Evolutionary conservation across 2,113 vertebrate genomes (phyloP).

Genomic region (Mungos mungo): DNA sequence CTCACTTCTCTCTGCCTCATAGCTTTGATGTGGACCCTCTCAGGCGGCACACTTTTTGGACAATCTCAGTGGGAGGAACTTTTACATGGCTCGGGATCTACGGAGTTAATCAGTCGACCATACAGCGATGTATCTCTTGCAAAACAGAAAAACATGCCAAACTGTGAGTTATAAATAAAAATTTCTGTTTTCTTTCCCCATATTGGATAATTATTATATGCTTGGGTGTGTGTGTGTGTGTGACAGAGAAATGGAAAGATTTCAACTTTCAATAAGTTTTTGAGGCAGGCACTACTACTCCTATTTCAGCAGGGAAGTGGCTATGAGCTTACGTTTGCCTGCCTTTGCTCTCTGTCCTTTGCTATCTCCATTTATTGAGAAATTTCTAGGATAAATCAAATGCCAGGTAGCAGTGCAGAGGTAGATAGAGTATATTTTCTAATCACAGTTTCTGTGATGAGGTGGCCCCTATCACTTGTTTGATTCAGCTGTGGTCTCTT

Average conservation of each 20-base stretch:
- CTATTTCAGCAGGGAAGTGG: not conserved
- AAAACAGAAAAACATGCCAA: slow-evolving; percentile 89
- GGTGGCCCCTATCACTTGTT: not conserved
- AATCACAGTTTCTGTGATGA: not conserved
- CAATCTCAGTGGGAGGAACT: slow-evolving; percentile 89
- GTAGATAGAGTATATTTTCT: not conserved
- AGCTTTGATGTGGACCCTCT: slow-evolving; percentile 89
- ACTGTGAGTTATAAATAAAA: slow-evolving; percentile 84
- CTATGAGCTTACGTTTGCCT: not conserved
- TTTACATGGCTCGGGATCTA: slow-evolving; percentile 94
- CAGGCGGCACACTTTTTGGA: slow-evolving; percentile 92
- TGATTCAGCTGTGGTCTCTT: not conserved
- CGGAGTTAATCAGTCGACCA: slow-evolving; percentile 91
- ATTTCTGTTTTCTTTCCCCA: not conserved
- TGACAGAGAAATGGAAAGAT: not conserved
- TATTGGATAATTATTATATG: not conserved
- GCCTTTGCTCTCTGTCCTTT: not conserved
- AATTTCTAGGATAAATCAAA: not conserved
- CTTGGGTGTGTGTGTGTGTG: not conserved
- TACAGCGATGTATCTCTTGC: slow-evolving; percentile 92
- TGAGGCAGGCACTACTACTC: not conserved
- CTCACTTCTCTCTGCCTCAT: not conserved
- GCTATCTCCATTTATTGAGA: not conserved
- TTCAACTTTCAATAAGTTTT: not conserved
- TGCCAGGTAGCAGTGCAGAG: not conserved